Base-by-base conservation (phyloP, 2,113 vertebrate species). In the Silurus glanis region DNA sequence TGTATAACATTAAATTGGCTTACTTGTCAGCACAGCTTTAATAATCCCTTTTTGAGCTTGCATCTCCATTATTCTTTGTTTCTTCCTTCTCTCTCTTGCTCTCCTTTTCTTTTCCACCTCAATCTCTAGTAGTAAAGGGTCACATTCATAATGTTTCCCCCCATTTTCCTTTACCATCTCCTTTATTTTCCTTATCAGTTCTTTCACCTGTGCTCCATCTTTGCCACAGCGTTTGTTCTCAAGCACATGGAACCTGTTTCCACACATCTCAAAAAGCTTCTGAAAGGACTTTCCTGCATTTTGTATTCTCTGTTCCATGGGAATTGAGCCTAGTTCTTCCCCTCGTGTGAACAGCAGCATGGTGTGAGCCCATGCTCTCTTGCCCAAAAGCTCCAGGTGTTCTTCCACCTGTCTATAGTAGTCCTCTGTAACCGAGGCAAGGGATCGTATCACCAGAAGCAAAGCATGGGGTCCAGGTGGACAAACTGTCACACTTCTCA, bases 31-130 rank as follows among this genome's bases (percentile, higher is more conserved):
- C 69, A 92, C 89, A 5, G 91, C 90, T 90, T 89, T 93, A 83
- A 95, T 93, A 87, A 89, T 91, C 17, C 88, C 91, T 89, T 90
- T 92, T 87, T 94, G 94, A 45, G 91, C 86, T 91, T 93, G 93
- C 1, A 69, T 89, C 88, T 95, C 94, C 92, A 94, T 94, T 87
- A 93, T 91, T 85, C 94, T 93, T 90, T 95, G 94, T 21, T 91
- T 95, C 93, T 93, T 95, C 88, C 94, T 93, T 88, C 93, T 91
- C 87, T 94, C 94, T 78, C 93, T 92, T 16, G 91, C 93, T 85
- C 94, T 92, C 82, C 94, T 90, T 91, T 88, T 91, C 64, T 90
- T 80, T 9, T 94, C 94, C 0, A 83, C 90, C 19, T 94, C 94
- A 90, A 95, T 87, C 8, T 88, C 91, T 76, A 72, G 23, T 82